A percentile compares a stretch with the other conserved stretches of the same genome.
Evolutionary conservation across 1,140 invertebrate species (phyloP).

Genomic region (Caligus rogercresseyi): DNA sequence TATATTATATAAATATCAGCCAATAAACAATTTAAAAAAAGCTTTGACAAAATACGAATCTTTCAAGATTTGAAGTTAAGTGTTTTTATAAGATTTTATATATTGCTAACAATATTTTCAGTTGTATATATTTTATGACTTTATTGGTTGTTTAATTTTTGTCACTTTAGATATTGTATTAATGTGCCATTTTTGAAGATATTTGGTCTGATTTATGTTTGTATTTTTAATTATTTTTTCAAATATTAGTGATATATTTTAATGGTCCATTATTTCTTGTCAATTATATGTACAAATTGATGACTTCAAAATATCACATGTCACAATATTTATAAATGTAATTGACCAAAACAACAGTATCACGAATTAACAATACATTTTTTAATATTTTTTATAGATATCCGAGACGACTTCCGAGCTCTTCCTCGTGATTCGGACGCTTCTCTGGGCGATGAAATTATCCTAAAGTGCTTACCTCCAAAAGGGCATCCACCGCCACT

Average conservation of each 20-base stretch:
- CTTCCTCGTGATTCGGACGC: constrained; percentile 28
- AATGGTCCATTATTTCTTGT: too few relatives aligned
- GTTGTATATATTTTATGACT: not conserved
- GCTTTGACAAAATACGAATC: not conserved
- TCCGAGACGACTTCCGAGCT: constrained; percentile 33
- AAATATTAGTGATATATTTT: too few relatives aligned
- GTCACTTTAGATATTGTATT: too few relatives aligned
- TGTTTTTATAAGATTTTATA: not conserved
- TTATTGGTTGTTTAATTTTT: not conserved
- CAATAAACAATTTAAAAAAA: not conserved
- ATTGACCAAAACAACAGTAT: too few relatives aligned
- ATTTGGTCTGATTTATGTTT: too few relatives aligned
- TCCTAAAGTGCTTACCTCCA: constrained; percentile 34
- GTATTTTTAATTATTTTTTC: too few relatives aligned
- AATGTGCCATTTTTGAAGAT: too few relatives aligned
- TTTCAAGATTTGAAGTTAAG: not conserved
- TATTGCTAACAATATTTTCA: not conserved
- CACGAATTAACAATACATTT: too few relatives aligned
- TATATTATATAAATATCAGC: not conserved
- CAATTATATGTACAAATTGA: too few relatives aligned
- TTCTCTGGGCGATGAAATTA: constrained; percentile 30
- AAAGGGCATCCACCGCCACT: constrained; percentile 33
- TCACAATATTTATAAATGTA: too few relatives aligned
- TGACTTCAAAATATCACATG: too few relatives aligned
- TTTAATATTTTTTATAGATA: too few relatives aligned